Base-by-base conservation (phyloP, 2,113 vertebrate genomes). In the Tichodroma muraria region DNA sequence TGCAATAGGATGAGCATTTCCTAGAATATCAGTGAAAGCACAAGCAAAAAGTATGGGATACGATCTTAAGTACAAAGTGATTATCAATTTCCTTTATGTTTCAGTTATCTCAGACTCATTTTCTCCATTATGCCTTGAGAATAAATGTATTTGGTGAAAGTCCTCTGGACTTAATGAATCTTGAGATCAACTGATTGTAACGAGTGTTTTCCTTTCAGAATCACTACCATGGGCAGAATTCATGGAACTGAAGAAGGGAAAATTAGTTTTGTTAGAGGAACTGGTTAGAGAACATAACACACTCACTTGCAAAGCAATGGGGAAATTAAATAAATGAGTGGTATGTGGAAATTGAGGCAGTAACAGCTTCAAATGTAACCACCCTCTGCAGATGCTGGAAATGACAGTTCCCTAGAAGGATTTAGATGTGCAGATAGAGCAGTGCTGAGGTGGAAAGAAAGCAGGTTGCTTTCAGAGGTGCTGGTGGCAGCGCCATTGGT, bases 61-160 rank as follows among this genome's bases (percentile, higher is more conserved):
- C 25, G 24, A 22, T 90, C 25, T 73, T 94, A 91, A 93, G 47
- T 66, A 47, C 20, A 93, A 77, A 77, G n/a, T 33, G 49, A 78
- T 95, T 88, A 88, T 66, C 47, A 94, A 85, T 80, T 93, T 64
- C 57, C 88, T 91, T 95, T 94, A 91, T 90, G 44, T 91, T 93
- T 90, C 82, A 71, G 21, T 94, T 95, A 83, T 94, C 69, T 91
- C 63, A 88, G 85, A 71, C 47, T 88, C 56, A 71, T 93, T 95
- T 95, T 21, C 52, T 90, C 52, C 38, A 33, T 91, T 85, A 80
- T 83, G 33, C 16, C 68, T 83, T 94, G 85, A 75, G 80, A 94
- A 94, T 66, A 93, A 95, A 89, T 71, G 72, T 33, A 84, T 56
- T 73, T 63, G 23, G 17, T 78, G 17, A 44, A 89, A 88, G 12